A percentile compares a stretch with the other conserved stretches of the same genome.
Conservation (phyloP, 2,888 invertebrate species). For the Chymomyza amoena region DNA sequence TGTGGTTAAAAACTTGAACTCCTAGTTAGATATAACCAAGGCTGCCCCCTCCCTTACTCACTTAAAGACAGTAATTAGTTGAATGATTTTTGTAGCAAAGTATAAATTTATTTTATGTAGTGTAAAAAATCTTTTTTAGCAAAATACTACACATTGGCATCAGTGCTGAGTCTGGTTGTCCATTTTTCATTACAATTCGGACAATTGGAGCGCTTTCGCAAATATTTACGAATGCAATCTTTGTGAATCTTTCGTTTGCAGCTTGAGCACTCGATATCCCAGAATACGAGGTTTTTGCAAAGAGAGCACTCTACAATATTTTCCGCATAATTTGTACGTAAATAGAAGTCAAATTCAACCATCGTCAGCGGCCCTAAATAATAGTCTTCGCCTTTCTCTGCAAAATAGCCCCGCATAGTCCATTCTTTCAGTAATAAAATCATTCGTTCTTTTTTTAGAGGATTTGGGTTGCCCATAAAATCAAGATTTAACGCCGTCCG, state of each 20-base stretch:
- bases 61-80: too few relatives aligned
- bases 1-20: too few relatives aligned
- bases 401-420: conserved; percentile 53
- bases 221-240: conserved; percentile 50
- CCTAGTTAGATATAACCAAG: too few relatives aligned
- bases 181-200: conserved; percentile 45
- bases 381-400: conserved; percentile 35
- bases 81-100: too few relatives aligned
- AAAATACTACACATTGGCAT: neutral
- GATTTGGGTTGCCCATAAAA: conserved; percentile 11
- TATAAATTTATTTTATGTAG: too few relatives aligned
- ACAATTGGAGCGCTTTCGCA: conserved; percentile 53
- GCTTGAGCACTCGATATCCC: conserved; percentile 52
- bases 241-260: conserved; percentile 46
- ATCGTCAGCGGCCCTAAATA: conserved; percentile 56
- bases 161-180: conserved; percentile 41
- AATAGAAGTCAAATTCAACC: conserved; percentile 51
- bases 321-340: conserved; percentile 42
- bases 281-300: conserved; percentile 50
- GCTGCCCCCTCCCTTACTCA: too few relatives aligned
- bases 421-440: conserved; percentile 45
- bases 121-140: neutral
- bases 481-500: conserved; percentile 29
- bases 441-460: conserved; percentile 45
- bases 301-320: conserved; percentile 47